Conservation (phyloP, 2,113 vertebrate genomes). For the Gopherus evgoodei region DNA sequence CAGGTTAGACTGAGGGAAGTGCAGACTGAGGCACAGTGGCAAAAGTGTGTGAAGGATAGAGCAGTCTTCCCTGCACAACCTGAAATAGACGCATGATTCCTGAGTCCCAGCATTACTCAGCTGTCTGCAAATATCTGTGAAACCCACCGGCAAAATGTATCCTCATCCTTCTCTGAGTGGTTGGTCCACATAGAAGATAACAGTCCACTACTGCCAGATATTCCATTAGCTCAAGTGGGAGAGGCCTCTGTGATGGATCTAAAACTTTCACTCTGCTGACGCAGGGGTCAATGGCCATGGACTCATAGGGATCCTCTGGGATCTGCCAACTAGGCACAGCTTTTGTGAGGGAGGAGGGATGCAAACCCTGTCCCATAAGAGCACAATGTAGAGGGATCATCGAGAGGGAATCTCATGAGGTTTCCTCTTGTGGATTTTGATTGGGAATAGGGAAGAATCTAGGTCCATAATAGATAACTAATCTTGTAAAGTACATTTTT, state of each 20-base stretch:
- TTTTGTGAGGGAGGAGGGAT: neutral
- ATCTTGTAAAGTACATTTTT: neutral
- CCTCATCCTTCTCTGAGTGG: neutral
- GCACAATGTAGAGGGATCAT: neutral
- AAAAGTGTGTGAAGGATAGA: neutral
- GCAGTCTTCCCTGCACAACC: neutral
- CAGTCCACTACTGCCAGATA: neutral
- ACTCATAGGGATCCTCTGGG: neutral
- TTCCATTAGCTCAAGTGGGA: neutral
- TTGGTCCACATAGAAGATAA: neutral
- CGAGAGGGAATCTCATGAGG: neutral
- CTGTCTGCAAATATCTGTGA: neutral
- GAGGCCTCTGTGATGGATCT: neutral
- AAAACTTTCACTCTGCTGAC: neutral
- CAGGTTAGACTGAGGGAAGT: neutral
- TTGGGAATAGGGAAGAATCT: neutral
- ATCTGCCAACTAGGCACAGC: neutral
- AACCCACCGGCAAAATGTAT: neutral
- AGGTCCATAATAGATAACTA: neutral
- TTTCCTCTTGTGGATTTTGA: neutral
- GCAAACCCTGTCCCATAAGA: neutral
- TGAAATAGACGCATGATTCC: neutral
- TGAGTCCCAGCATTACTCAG: neutral
- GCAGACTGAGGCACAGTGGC: neutral
- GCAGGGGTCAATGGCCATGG: neutral